Conservation (phyloP, 2,888 invertebrate genomes). For the Amphipyra tragopoginis region DNA sequence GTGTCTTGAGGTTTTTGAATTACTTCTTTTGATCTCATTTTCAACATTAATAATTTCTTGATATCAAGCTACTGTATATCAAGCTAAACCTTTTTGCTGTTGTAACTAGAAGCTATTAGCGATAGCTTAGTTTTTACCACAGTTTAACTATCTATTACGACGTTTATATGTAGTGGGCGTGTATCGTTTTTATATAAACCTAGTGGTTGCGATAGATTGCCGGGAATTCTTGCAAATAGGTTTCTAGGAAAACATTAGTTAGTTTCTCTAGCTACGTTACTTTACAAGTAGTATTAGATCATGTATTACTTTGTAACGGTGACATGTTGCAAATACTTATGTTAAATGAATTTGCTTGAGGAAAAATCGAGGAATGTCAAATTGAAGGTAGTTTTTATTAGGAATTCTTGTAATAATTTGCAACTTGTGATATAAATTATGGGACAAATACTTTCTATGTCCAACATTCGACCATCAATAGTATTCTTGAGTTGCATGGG, state of each 20-base stretch:
- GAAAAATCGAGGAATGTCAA: neutral
- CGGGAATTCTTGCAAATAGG: constrained; percentile 71
- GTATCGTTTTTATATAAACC: constrained; percentile 71
- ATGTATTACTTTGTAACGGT: constrained; percentile 43
- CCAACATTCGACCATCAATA: too few relatives aligned
- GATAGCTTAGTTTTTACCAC: constrained; percentile 67
- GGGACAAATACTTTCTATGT: too few relatives aligned
- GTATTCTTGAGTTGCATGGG: too few relatives aligned
- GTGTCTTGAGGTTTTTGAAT: constrained; percentile 21
- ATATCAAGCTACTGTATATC: constrained; percentile 39
- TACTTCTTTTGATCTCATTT: constrained; percentile 25
- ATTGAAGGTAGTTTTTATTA: too few relatives aligned
- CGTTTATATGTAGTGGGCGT: constrained; percentile 68
- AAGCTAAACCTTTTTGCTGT: constrained; percentile 37
- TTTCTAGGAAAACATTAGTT: constrained; percentile 58
- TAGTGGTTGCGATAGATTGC: constrained; percentile 66
- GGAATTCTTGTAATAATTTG: neutral
- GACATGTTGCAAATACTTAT: constrained; percentile 23
- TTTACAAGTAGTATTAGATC: constrained; percentile 52
- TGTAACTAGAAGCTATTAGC: constrained; percentile 65
- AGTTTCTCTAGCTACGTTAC: constrained; percentile 49
- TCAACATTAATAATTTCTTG: constrained; percentile 30
- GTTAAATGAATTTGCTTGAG: constrained; percentile 4
- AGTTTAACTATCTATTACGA: constrained; percentile 65
- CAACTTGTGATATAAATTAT: too few relatives aligned